Base-by-base conservation (phyloP, 2,113 vertebrate genomes). In the Bagarius yarrelli region DNA sequence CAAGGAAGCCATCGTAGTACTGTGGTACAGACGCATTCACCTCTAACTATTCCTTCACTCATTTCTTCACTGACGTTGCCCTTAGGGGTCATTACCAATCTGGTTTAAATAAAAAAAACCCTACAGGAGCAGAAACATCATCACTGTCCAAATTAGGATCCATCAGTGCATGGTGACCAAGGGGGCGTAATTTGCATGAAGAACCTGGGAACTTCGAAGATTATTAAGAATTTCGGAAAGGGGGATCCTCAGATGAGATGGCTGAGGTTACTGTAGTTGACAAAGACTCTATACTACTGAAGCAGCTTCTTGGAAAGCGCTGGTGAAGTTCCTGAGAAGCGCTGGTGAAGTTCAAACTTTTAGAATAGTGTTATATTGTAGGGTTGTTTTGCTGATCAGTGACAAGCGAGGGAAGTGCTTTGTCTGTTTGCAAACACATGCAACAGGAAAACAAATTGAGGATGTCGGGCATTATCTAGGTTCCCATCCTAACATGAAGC, bases 81-180 rank as follows among this genome's bases (percentile, higher is more conserved):
- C n/a, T 59, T 36, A 50, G 11, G 12, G 18, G 13, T 60, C 56
- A 2, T 55, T n/a, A 59, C 36, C 27, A 52, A 50, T 6, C 6
- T 12, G 13, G 47, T 47, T 34, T 88, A 88, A 89, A 86, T 86
- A 86, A 79, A 52, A 59, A 86, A 87, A 86, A 79, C 32, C 44
- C 66, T 71, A 34, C 30, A 79, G 63, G 1, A 72, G 19, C 36
- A 66, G 67, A n/a, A 30, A 67, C 73, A 81, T 81, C 77, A 81
- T 34, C 50, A 66, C n/a, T 40, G 44, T 50, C 60, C 36, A 6
- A 81, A 84, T 73, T 63, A 66, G n/a, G 25, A 63, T 66, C 53
- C 3, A 71, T 73, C 25, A 50, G 55, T 32, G 78, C 13, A 36
- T 50, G 25, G 55, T 18, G 66, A 71, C 13, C 34, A 57, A 69